These are phyloP conservation scores for Lysandra coridon DNA, from an alignment of 2,888 invertebrate species.

Conservation along the genomic window DNA sequence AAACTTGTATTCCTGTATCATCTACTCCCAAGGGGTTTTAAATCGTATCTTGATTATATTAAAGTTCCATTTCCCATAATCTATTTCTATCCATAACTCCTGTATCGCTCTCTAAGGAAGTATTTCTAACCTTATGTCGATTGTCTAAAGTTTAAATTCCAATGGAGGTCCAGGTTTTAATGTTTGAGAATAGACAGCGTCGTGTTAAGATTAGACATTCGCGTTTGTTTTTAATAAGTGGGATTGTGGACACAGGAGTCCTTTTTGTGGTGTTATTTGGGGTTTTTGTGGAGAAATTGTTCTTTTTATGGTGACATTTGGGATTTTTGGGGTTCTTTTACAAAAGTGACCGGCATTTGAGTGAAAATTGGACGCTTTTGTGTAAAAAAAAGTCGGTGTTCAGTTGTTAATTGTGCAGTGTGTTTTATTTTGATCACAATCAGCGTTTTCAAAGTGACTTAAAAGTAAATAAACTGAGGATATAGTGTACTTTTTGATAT, in stretches of 20 bases:
- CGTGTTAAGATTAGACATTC: neutral
- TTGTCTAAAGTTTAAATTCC: neutral
- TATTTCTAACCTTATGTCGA: neutral
- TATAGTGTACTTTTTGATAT: neutral
- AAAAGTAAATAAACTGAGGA: too few species aligned
- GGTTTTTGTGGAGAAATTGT: neutral
- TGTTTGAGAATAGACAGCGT: conserved; percentile 15
- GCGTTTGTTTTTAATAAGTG: conserved; percentile 11
- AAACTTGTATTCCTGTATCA: neutral
- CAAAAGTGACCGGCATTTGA: neutral
- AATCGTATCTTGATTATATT: neutral
- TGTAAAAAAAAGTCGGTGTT: neutral
- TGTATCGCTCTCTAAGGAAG: neutral
- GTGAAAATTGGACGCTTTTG: neutral
- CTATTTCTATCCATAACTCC: neutral
- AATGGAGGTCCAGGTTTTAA: neutral
- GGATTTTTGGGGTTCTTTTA: neutral
- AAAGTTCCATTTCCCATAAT: neutral
- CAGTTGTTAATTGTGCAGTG: neutral
- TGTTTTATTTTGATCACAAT: neutral
- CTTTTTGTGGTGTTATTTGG: neutral
- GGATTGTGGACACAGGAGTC: neutral
- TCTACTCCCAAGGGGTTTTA: neutral
- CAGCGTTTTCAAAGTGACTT: neutral
- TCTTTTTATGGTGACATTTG: neutral